A percentile compares a stretch with the other conserved stretches of the same genome.
phyloP scores from a whole-genome alignment of 2,888 invertebrate species.

The Lycaena phlaeas region DNA sequence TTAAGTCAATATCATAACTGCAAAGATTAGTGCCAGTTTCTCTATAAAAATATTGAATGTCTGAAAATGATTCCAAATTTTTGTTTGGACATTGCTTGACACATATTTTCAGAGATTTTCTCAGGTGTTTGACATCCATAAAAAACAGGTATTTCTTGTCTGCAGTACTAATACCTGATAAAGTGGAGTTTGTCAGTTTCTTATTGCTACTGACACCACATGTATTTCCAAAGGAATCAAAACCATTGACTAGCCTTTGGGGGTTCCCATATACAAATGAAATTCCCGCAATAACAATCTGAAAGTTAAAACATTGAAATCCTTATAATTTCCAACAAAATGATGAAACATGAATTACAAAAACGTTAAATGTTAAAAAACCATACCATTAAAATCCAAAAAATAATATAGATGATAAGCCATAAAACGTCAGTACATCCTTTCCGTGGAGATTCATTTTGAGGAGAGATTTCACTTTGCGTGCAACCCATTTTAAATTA shows the following conservation, averaged over 20 bases:
- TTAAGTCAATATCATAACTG: slow-evolving; percentile 78
- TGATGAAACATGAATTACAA: background rate
- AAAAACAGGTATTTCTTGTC: slow-evolving; percentile 88
- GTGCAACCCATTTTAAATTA: slow-evolving; percentile 74
- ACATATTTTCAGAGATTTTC: slow-evolving; percentile 88
- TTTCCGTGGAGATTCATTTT: slow-evolving; percentile 74
- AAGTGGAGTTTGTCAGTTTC: slow-evolving; percentile 78
- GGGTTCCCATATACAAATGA: slow-evolving; percentile 92
- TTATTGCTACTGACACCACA: slow-evolving; percentile 89
- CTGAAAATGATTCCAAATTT: slow-evolving; percentile 74
- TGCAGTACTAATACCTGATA: slow-evolving; percentile 86
- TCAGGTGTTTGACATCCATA: slow-evolving; percentile 84
- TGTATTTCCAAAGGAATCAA: slow-evolving; percentile 95
- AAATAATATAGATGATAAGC: slow-evolving; percentile 83
- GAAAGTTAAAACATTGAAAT: too few species aligned
- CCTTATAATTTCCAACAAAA: slow-evolving; percentile 5
- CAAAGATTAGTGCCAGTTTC: slow-evolving; percentile 85
- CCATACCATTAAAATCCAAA: slow-evolving; percentile 89
- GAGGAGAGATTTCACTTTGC: slow-evolving; percentile 76
- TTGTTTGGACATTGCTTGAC: slow-evolving; percentile 88
- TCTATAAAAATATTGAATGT: slow-evolving; percentile 81
- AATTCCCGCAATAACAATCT: slow-evolving; percentile 89
- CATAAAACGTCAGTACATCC: slow-evolving; percentile 89
- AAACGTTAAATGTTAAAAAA: background rate
- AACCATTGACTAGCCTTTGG: slow-evolving; percentile 88